Conservation (phyloP, 2,888 invertebrate genomes). For the Plagodis pulveraria region DNA sequence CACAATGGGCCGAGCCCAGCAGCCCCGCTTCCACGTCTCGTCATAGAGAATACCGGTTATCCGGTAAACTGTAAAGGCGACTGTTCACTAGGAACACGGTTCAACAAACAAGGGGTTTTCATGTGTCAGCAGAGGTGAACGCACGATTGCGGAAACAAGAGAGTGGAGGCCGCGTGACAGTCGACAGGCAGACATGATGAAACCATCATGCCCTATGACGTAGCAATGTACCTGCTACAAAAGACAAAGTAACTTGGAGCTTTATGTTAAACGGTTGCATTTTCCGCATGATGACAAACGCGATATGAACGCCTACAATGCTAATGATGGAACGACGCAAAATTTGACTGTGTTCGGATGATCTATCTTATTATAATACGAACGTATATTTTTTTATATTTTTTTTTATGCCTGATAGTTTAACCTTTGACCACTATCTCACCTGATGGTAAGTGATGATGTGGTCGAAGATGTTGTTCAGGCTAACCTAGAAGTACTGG, state of each 20-base stretch:
- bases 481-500: too few relatives aligned
- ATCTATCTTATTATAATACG: too few relatives aligned
- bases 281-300: constrained; percentile 45
- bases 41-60: constrained; percentile 15
- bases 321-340: constrained; percentile 6
- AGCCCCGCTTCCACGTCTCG: constrained; percentile 3
- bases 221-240: constrained; percentile 32
- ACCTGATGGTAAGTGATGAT: too few relatives aligned
- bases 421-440: too few relatives aligned
- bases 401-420: too few relatives aligned
- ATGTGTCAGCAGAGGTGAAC: constrained; percentile 66
- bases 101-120: constrained; percentile 42
- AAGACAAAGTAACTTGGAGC: constrained; percentile 34
- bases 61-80: constrained; percentile 16
- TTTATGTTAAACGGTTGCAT: constrained; percentile 38
- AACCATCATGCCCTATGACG: constrained; percentile 63
- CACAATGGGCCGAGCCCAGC: constrained; percentile 1
- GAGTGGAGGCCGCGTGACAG: constrained; percentile 55
- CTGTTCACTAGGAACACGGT: constrained; percentile 24
- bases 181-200: constrained; percentile 56
- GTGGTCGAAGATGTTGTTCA: too few relatives aligned
- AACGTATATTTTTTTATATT: too few relatives aligned
- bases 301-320: constrained; percentile 10
- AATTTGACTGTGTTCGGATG: constrained; percentile 36
- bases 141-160: constrained; percentile 74